These are phyloP conservation scores for Colaptes auratus DNA, from an alignment of 2,113 vertebrate genomes.

Conservation along the genomic window DNA sequence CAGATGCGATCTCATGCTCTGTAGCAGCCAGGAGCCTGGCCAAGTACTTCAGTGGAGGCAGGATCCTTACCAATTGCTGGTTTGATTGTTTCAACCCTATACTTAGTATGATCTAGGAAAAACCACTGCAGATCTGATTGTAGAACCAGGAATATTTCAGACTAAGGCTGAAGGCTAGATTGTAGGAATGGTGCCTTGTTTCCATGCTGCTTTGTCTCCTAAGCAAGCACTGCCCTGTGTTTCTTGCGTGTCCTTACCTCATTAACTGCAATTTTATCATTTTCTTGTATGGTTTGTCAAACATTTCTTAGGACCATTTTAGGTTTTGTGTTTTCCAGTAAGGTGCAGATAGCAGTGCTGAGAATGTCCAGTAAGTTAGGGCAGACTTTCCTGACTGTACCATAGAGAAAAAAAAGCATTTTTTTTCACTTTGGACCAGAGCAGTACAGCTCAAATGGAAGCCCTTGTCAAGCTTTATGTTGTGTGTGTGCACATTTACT, in stretches of 20 bases:
- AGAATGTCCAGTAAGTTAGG: neutral
- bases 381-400: neutral
- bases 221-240: neutral
- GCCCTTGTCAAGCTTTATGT: neutral
- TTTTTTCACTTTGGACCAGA: neutral
- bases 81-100: neutral
- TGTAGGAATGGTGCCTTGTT: neutral
- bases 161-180: neutral
- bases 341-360: neutral
- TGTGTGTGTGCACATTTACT: neutral
- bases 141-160: neutral
- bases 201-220: neutral
- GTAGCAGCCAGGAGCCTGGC: neutral
- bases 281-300: fast-evolving
- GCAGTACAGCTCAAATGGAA: neutral
- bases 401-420: neutral
- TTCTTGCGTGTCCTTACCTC: neutral
- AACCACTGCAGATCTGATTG: neutral
- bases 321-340: neutral
- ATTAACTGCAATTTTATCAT: neutral
- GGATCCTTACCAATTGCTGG: neutral
- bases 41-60: neutral
- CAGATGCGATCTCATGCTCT: neutral
- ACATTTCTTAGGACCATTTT: neutral
- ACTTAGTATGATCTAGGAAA: neutral